A percentile compares a stretch with the other conserved stretches of the same genome.
These are phyloP conservation scores for Papilio glaucus DNA, from an alignment of 1,140 invertebrate species.

Conservation along the genomic window DNA sequence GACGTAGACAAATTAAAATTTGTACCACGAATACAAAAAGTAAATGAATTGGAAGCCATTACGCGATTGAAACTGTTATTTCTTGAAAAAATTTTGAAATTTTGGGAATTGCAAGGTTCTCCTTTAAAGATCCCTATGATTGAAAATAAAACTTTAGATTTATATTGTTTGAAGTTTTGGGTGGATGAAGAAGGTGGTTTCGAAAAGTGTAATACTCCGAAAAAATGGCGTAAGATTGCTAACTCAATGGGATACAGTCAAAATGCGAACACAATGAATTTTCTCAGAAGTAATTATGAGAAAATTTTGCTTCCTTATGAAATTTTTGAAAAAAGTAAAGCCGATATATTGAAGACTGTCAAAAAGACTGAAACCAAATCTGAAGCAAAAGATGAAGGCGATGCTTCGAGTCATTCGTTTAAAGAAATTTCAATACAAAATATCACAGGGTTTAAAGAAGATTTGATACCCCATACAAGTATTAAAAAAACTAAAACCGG, in stretches of 20 bases:
- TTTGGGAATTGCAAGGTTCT: slow-evolving; percentile 98
- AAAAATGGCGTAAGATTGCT: slow-evolving; percentile 96
- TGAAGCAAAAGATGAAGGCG: slow-evolving; percentile 60
- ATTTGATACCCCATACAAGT: slow-evolving; percentile 70
- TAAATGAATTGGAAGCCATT: slow-evolving; percentile 98
- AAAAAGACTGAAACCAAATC: slow-evolving; percentile 73
- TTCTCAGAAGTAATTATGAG: slow-evolving; percentile 95
- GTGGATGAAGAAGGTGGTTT: slow-evolving; percentile 96
- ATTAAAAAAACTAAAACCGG: slow-evolving; percentile 79
- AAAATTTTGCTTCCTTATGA: slow-evolving; percentile 96
- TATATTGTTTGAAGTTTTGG: slow-evolving; percentile 95
- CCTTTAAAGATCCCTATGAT: slow-evolving; percentile 97
- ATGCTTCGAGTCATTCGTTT: slow-evolving; percentile 53
- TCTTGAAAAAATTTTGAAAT: slow-evolving; percentile 97
- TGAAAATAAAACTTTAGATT: slow-evolving; percentile 96
- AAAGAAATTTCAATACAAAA: slow-evolving; percentile 72
- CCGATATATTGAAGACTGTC: slow-evolving; percentile 75
- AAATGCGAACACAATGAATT: slow-evolving; percentile 90
- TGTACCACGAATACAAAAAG: slow-evolving; percentile 96
- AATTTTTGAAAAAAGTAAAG: slow-evolving; percentile 88
- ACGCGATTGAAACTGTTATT: slow-evolving; percentile 98
- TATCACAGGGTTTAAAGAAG: slow-evolving; percentile 63
- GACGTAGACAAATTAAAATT: slow-evolving; percentile 99
- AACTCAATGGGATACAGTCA: slow-evolving; percentile 92
- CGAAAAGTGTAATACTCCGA: slow-evolving; percentile 91